Conservation (phyloP, 1,140 invertebrate species). For the Hypothenemus hampei region DNA sequence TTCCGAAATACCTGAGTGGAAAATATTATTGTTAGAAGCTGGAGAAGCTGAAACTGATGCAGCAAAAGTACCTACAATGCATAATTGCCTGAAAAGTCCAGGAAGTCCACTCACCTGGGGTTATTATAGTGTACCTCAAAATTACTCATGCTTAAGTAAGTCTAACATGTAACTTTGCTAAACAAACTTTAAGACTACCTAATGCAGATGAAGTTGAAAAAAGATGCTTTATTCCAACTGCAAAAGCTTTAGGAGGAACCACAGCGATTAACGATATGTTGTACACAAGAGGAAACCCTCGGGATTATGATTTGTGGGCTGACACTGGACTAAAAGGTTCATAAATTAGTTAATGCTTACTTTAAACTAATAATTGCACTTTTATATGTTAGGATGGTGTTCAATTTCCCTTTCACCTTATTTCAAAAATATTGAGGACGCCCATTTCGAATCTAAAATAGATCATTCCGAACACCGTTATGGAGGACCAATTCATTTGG, state of each 20-base stretch:
- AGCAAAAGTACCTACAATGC: conserved; percentile 70
- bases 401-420: conserved; percentile 75
- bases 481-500: conserved; percentile 55
- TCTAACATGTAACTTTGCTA: not conserved
- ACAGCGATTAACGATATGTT: conserved; percentile 87
- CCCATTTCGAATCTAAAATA: conserved; percentile 34
- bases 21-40: conserved; percentile 67
- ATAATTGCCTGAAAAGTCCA: conserved; percentile 61
- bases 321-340: conserved; percentile 16
- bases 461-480: conserved; percentile 49
- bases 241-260: conserved; percentile 66
- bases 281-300: conserved; percentile 73
- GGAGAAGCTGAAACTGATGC: conserved; percentile 62
- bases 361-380: not conserved
- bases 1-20: conserved; percentile 63
- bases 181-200: not conserved
- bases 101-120: conserved; percentile 75
- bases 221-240: conserved; percentile 47
- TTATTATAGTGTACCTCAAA: conserved; percentile 65
- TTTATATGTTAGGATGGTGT: conserved; percentile 60
- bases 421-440: conserved; percentile 74
- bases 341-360: conserved; percentile 58
- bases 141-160: conserved; percentile 57
- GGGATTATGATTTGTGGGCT: conserved; percentile 63
- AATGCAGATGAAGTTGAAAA: conserved; percentile 9